Percentiles rank a stretch among this genome's conserved stretches.
These are phyloP conservation scores for Scelioninae gen. 1 DNA, from an alignment of 2,888 invertebrate genomes.

Conservation along the genomic window DNA sequence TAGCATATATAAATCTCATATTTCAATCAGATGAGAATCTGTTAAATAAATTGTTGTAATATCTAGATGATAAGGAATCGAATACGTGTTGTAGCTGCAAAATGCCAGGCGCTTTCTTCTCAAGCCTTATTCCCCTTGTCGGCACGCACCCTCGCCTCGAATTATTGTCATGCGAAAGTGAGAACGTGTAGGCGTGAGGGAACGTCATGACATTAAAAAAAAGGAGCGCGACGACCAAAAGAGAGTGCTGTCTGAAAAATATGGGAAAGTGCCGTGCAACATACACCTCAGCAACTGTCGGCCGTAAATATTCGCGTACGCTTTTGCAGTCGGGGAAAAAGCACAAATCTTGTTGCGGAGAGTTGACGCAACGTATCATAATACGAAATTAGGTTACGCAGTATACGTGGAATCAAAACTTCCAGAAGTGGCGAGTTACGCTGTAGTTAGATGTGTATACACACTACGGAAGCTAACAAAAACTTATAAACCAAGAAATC, in stretches of 20 bases:
- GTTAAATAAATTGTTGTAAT: constrained; percentile 17
- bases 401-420: no score
- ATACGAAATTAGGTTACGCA: constrained; percentile 50
- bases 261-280: constrained; percentile 54
- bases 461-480: no score
- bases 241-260: constrained; percentile 56
- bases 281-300: constrained; percentile 45
- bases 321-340: constrained; percentile 39
- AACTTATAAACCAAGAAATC: no score
- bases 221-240: constrained; percentile 17
- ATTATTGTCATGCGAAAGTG: constrained; percentile 66
- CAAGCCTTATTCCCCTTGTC: constrained; percentile 34
- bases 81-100: constrained; percentile 12
- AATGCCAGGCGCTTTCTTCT: constrained; percentile 31
- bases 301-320: constrained; percentile 53
- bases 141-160: constrained; percentile 56
- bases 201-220: constrained; percentile 48
- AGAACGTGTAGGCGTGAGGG: constrained; percentile 56
- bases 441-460: no score
- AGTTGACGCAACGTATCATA: constrained; percentile 35
- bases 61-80: constrained; percentile 21
- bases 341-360: constrained; percentile 52
- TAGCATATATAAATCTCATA: no score
- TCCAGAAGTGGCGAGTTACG: no score
- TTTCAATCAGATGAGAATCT: constrained; percentile 4